A percentile compares a stretch with the other conserved stretches of the same genome.
These are phyloP conservation scores for Micronycteris hirsuta DNA, from an alignment of 2,113 vertebrate genomes.

Conservation along the genomic window DNA sequence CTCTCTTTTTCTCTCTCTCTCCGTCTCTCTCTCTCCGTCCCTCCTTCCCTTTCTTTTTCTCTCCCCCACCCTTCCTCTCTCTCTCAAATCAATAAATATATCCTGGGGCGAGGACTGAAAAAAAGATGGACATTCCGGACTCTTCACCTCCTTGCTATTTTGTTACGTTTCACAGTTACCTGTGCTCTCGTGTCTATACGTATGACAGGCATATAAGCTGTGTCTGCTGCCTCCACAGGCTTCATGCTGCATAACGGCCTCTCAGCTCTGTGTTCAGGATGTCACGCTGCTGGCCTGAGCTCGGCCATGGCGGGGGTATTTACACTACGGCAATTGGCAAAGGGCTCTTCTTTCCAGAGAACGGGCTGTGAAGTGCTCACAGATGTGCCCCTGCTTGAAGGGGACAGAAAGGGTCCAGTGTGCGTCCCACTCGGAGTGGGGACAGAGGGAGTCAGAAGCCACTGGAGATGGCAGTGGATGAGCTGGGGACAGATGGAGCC, in stretches of 20 bases:
- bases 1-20: too few species aligned
- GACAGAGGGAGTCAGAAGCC: neutral
- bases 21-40: too few species aligned
- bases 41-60: too few species aligned
- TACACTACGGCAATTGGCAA: neutral
- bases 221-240: neutral
- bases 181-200: neutral
- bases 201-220: neutral
- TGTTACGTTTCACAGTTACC: neutral
- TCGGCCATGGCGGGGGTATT: neutral
- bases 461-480: neutral
- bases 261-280: fast-evolving
- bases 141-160: neutral
- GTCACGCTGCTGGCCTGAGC: neutral
- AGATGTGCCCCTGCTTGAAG: neutral
- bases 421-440: neutral
- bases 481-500: neutral
- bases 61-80: too few species aligned
- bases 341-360: neutral
- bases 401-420: neutral
- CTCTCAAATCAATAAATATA: too few species aligned
- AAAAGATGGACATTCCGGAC: neutral
- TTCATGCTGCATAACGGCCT: neutral
- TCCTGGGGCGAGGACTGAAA: too few species aligned
- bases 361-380: neutral